Conservation (phyloP, 2,888 invertebrate species). For the Lasiommata megera region DNA sequence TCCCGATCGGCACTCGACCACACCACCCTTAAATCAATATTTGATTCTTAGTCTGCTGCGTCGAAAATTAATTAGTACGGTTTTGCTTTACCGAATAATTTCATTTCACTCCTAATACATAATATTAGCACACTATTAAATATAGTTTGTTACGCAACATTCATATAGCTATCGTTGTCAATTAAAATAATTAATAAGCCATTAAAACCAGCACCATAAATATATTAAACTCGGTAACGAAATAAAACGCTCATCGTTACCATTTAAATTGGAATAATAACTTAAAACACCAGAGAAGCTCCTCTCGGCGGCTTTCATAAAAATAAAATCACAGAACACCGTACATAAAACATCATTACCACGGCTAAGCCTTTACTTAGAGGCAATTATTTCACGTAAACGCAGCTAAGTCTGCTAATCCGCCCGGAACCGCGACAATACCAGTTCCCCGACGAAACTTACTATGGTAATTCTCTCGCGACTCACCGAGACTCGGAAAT, state of each 20-base stretch:
- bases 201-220: background rate
- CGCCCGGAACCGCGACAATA: constrained; percentile 19
- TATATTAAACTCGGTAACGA: background rate
- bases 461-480: constrained; percentile 6
- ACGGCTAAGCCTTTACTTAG: constrained; percentile 27
- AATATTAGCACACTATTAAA: background rate
- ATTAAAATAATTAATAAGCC: background rate
- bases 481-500: background rate
- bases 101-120: background rate
- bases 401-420: constrained; percentile 28
- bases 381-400: constrained; percentile 30
- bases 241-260: background rate
- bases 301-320: background rate
- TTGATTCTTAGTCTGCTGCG: background rate
- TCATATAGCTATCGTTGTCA: background rate
- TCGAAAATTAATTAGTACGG: background rate
- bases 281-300: constrained; percentile 1
- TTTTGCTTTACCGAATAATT: background rate
- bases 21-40: constrained; percentile 1
- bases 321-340: background rate
- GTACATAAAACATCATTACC: constrained; percentile 9
- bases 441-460: constrained; percentile 39
- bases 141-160: background rate
- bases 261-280: background rate
- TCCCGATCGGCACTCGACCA: too few species aligned